Evolutionary conservation across 30 jellyfish, hydroid and myxozoan species (phyloP), one percentile per base, ranked within the genome.

Genomic region (Mastigias papua): DNA sequence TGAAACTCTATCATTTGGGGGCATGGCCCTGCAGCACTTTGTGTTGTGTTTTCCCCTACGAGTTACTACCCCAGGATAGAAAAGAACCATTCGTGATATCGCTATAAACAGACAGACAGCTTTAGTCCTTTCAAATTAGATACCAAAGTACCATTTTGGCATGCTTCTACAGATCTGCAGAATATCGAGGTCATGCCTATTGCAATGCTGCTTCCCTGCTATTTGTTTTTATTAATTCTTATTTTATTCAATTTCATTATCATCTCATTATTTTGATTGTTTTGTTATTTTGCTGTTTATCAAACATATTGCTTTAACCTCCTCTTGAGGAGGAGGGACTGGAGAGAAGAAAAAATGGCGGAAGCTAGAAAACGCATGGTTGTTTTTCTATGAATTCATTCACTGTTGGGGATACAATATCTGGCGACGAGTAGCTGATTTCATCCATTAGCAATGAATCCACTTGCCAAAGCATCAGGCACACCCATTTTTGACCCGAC

Each of bases 401-500:
- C 29, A 19, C 69, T 57, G 26, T 57, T 57, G 26, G 29, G 29
- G 69, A 19, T 57, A 57, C 29, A 22, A 26, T 66, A 66, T 26
- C 78, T 66, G 78, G 78, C 78, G 65, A 35, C 82, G 48, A 70
- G 32, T 10, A 70, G 82, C 35, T 11, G 3, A 27, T 10, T 16
- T 66, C 23, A 26, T 34, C 49, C 84, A 35, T 5, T 48, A 16
- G 35, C 35, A 63, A 70, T 70, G 82, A 70, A 70, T 0, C 82
- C 82, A 70, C 65, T 31, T 29, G 80, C 72, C 62, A 79, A 79
- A 54, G 66, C 61, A 64, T 8, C 46, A n/a, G 80, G 67, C 30
- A 0, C 82, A 10, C 48, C 89, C 27, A 34, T 79, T 30, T 76
- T 76, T 50, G 54, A 76, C 57, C 76, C 87, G 17, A 34, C 76